These are phyloP conservation scores for Dusona sp. DNA, from an alignment of 2,888 invertebrate genomes.

Conservation along the genomic window DNA sequence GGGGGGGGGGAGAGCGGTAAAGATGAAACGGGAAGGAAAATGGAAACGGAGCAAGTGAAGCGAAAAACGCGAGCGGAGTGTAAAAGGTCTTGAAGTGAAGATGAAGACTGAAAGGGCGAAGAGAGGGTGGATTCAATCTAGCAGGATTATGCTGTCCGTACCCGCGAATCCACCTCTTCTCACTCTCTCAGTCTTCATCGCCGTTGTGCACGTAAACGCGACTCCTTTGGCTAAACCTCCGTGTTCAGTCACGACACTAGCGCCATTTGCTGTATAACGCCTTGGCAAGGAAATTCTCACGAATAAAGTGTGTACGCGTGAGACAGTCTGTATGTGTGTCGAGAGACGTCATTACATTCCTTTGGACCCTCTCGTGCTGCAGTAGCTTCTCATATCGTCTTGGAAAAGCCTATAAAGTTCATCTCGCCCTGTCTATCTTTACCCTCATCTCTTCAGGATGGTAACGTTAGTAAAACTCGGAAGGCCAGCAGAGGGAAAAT, in stretches of 20 bases:
- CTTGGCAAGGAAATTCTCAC: slow-evolving; percentile 26
- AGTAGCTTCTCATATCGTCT: slow-evolving; percentile 54
- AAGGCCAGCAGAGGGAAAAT: slow-evolving; percentile 48
- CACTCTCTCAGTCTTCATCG: slow-evolving; percentile 26
- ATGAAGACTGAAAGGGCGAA: slow-evolving; percentile 38
- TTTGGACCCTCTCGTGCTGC: slow-evolving; percentile 29
- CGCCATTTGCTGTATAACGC: slow-evolving; percentile 32
- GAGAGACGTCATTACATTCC: slow-evolving; percentile 32
- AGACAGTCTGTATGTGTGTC: slow-evolving; percentile 4
- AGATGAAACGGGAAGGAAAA: slow-evolving; percentile 42
- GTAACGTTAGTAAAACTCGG: slow-evolving; percentile 11
- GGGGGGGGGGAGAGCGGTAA: not conserved
- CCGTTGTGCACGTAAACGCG: slow-evolving; percentile 49
- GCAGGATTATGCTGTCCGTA: slow-evolving; percentile 75
- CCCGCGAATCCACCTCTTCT: slow-evolving; percentile 48
- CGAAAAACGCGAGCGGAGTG: slow-evolving; percentile 32
- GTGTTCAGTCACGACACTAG: slow-evolving; percentile 22
- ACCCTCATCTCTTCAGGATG: not conserved
- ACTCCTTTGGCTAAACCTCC: slow-evolving; percentile 37
- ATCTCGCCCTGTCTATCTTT: slow-evolving; percentile 1
- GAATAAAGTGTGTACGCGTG: not conserved
- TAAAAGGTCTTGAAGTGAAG: slow-evolving; percentile 37
- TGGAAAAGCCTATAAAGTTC: slow-evolving; percentile 57
- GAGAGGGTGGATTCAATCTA: slow-evolving; percentile 77
- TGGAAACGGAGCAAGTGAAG: slow-evolving; percentile 27